phyloP scores from a whole-genome alignment of 2,888 invertebrate genomes.

The Eupelmus urozonus region DNA sequence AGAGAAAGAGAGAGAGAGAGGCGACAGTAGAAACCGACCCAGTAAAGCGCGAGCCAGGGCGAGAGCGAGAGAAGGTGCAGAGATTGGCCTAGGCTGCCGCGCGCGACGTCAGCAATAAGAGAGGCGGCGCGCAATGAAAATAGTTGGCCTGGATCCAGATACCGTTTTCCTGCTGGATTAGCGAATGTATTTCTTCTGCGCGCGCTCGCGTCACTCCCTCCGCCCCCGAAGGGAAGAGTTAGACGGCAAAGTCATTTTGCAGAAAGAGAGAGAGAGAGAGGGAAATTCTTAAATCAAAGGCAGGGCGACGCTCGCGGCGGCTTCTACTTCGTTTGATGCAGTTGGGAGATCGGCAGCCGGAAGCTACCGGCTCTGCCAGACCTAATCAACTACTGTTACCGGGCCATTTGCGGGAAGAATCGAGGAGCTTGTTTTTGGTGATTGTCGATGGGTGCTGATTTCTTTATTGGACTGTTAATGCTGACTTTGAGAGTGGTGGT shows the following conservation, averaged over 20 bases:
- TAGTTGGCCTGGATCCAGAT: slow-evolving; percentile 65
- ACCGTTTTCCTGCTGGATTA: slow-evolving; percentile 62
- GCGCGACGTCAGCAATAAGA: slow-evolving; percentile 64
- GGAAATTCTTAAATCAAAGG: slow-evolving; percentile 47
- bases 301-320: slow-evolving; percentile 38
- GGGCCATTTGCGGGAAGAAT: no score
- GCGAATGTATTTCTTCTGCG: slow-evolving; percentile 47
- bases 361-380: background rate
- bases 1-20: background rate
- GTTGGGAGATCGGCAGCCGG: background rate
- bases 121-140: slow-evolving; percentile 63
- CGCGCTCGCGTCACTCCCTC: background rate
- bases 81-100: slow-evolving; percentile 58
- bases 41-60: background rate
- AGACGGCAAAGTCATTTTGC: slow-evolving; percentile 28
- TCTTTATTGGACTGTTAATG: no score
- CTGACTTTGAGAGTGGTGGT: no score
- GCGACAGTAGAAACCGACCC: slow-evolving; percentile 12
- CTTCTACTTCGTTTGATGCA: slow-evolving; percentile 25
- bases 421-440: no score
- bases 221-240: background rate
- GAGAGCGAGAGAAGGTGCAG: background rate
- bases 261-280: slow-evolving; percentile 26
- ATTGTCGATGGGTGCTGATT: no score
- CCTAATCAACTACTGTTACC: background rate